Percentiles rank a stretch among this genome's conserved stretches.
These are phyloP conservation scores for Syngnathus typhle DNA, from an alignment of 2,113 vertebrate species.

Conservation along the genomic window DNA sequence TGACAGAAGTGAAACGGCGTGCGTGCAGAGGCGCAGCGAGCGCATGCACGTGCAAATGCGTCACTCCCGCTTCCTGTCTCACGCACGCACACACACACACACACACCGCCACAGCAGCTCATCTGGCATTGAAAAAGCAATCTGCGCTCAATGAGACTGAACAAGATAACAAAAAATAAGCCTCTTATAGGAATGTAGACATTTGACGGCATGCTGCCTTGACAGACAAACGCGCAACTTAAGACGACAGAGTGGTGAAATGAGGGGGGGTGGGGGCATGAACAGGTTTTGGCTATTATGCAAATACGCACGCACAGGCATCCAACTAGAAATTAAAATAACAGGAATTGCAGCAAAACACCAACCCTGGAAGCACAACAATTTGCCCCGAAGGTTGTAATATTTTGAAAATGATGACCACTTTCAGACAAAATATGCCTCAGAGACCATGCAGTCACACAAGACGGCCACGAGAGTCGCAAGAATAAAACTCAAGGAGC, in stretches of 20 bases:
- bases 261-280: background rate
- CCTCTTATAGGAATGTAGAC: conserved; percentile 20
- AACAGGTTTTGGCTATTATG: background rate
- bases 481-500: too few species aligned
- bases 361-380: background rate
- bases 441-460: too few species aligned
- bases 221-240: conserved; percentile 10
- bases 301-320: background rate
- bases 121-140: conserved; percentile 3
- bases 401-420: background rate
- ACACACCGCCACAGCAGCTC: background rate
- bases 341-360: background rate
- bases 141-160: conserved; percentile 11
- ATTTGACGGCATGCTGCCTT: conserved; percentile 9
- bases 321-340: background rate
- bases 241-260: conserved; percentile 1
- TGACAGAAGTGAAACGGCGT: conserved; percentile 33
- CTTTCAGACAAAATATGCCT: too few species aligned
- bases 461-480: too few species aligned
- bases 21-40: background rate
- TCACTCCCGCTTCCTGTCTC: conserved; percentile 26
- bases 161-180: conserved; percentile 25
- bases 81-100: background rate
- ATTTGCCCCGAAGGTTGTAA: background rate
- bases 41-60: conserved; percentile 21